Evolutionary conservation across 92 coral and sea anemone species (phyloP).

Genomic region (Epizoanthus ramosus): DNA sequence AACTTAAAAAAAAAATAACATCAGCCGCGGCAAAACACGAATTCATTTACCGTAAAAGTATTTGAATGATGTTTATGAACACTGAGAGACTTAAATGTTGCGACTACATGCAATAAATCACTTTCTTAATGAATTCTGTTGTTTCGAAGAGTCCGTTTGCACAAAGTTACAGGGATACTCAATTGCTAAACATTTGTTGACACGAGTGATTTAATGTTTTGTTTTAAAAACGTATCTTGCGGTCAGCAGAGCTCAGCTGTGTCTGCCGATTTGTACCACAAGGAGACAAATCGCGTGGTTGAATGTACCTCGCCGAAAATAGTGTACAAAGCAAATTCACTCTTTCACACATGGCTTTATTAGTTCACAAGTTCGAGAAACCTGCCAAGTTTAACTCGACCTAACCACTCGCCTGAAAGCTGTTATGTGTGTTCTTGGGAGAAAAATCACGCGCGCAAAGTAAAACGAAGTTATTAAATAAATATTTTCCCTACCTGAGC

Average conservation of each 20-base stretch:
- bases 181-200: constrained; percentile 31
- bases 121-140: constrained; percentile 7
- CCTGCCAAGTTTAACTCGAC: no score
- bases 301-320: no score
- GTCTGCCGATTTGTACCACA: background rate
- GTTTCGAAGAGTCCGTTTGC: constrained; percentile 11
- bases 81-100: no score
- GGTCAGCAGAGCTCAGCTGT: background rate
- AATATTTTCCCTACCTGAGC: constrained; percentile 79
- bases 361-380: no score
- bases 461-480: background rate
- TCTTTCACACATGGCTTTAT: no score
- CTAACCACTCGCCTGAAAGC: no score
- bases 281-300: background rate
- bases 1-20: background rate
- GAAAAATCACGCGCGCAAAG: background rate
- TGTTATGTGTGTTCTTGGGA: no score
- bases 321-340: no score
- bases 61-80: no score
- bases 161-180: background rate
- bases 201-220: constrained; percentile 2
- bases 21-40: constrained; percentile 2
- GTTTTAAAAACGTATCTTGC: background rate
- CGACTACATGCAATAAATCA: background rate
- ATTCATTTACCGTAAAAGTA: background rate